Conservation (phyloP, 2,113 vertebrate genomes). For the Puma concolor region DNA sequence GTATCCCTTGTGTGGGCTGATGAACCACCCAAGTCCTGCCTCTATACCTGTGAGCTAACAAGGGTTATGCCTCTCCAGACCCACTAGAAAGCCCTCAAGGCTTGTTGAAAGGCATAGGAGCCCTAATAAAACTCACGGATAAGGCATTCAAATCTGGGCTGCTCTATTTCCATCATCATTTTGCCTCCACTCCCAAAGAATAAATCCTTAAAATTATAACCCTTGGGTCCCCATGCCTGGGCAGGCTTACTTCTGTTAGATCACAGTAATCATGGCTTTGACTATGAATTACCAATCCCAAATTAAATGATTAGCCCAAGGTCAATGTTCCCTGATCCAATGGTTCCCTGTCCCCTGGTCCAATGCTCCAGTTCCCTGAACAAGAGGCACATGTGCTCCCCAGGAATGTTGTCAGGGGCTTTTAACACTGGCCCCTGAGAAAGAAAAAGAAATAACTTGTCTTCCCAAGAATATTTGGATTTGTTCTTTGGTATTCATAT, state of each 20-base stretch:
- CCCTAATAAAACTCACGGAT: background rate
- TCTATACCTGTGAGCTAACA: background rate
- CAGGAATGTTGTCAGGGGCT: background rate
- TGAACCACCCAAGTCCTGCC: background rate
- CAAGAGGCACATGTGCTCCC: background rate
- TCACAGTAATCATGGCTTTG: slow-evolving; percentile 37
- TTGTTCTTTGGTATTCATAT: background rate
- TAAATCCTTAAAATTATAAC: slow-evolving; percentile 67
- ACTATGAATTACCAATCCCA: slow-evolving; percentile 36
- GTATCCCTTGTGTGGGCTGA: background rate
- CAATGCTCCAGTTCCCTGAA: background rate
- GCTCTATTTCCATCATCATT: slow-evolving; percentile 5
- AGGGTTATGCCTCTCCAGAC: background rate
- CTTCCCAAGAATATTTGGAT: background rate
- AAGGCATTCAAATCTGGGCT: background rate
- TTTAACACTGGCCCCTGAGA: background rate
- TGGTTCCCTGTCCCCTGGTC: too few relatives aligned
- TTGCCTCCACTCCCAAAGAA: slow-evolving; percentile 25
- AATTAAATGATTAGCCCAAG: slow-evolving; percentile 54
- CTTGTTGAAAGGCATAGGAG: background rate
- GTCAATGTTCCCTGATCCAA: background rate
- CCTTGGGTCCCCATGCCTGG: background rate
- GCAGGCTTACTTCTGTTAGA: slow-evolving; percentile 34
- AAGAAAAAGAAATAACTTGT: background rate
- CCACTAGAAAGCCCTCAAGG: background rate